phyloP scores from a whole-genome alignment of 2,113 vertebrate genomes.

The Arizona elegans region DNA sequence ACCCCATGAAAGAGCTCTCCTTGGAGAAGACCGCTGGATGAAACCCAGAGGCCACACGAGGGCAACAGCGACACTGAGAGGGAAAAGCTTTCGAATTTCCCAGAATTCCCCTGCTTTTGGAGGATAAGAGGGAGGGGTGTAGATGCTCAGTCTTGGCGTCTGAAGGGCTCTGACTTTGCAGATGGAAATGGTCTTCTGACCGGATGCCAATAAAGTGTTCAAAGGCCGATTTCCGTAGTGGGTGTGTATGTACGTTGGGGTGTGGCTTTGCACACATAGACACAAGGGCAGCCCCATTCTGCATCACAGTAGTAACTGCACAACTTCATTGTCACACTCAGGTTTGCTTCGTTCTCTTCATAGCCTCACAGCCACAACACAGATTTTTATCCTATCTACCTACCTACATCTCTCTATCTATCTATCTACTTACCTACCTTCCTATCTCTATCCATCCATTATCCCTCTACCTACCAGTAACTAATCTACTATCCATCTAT shows the following conservation, averaged over 20 bases:
- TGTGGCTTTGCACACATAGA: not conserved
- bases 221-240: not conserved
- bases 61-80: not conserved
- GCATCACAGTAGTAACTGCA: not conserved
- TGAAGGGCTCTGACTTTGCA: not conserved
- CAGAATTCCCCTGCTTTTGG: too few species aligned
- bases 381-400: too few species aligned
- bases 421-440: too few species aligned
- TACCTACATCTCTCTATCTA: too few species aligned
- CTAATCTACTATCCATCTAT: too few species aligned
- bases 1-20: not conserved
- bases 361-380: not conserved
- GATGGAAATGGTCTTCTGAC: not conserved
- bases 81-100: not conserved
- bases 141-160: not conserved
- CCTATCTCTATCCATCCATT: too few species aligned
- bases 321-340: not conserved
- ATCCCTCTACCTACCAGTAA: too few species aligned
- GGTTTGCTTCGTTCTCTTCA: not conserved
- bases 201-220: not conserved
- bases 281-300: not conserved
- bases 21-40: fast-evolving
- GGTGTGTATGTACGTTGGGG: not conserved
- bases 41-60: not conserved
- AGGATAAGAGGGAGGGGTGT: too few species aligned